Evolutionary conservation across 2,888 invertebrate genomes (phyloP).

Genomic region (Habrosyne pyritoides): DNA sequence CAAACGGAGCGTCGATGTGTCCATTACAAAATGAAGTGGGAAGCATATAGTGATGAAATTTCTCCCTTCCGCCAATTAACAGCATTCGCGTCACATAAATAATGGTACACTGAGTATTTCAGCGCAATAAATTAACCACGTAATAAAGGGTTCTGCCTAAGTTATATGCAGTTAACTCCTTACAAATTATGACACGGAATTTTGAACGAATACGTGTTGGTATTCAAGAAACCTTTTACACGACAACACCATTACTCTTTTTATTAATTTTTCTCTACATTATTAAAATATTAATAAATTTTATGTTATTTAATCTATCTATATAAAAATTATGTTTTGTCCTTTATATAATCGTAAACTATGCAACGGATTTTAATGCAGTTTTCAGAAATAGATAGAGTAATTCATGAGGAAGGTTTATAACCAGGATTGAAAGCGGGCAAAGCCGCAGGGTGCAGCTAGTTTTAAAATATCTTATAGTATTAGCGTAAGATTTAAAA

Average conservation of each 20-base stretch:
- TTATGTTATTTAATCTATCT: too few species aligned
- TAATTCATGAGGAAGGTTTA: too few species aligned
- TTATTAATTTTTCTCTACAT: background rate
- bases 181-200: background rate
- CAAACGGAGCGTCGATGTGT: background rate
- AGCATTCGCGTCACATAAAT: conserved; percentile 46
- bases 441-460: too few species aligned
- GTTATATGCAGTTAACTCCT: background rate
- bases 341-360: too few species aligned
- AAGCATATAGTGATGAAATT: conserved; percentile 28
- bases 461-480: too few species aligned
- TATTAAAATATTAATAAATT: too few species aligned
- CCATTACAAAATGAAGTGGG: conserved; percentile 6
- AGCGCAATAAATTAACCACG: conserved; percentile 32
- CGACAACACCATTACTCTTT: background rate
- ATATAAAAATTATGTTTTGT: too few species aligned
- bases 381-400: too few species aligned
- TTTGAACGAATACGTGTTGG: background rate
- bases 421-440: too few species aligned
- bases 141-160: conserved; percentile 25
- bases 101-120: conserved; percentile 39
- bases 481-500: too few species aligned
- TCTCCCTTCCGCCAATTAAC: conserved; percentile 36
- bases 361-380: too few species aligned
- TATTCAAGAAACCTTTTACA: background rate